Evolutionary conservation across 2,113 vertebrate genomes (phyloP), one percentile per base, ranked within the genome.

Genomic region (Istiophorus platypterus): DNA sequence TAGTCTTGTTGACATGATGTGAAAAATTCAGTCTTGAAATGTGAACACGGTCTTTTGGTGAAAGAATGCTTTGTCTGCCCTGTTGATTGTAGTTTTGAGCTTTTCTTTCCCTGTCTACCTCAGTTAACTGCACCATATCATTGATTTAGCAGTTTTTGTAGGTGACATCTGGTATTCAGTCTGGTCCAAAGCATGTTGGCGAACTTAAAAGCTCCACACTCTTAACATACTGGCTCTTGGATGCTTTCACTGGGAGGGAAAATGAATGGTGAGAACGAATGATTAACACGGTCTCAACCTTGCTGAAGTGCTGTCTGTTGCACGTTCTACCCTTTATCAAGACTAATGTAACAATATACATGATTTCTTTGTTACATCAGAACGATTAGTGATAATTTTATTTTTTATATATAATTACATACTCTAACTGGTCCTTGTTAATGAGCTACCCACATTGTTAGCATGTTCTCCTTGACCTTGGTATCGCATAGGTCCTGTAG

Each of bases 171-270:
- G 85, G 65, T 83, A 71, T 72, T 85, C 58, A 27, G 34, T 78
- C 49, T 57, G 47, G 80, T 87, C 84, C 86, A 87, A 87, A 42
- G 29, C 62, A 63, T 62, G 56, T 70, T 88, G 88, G 84, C 84
- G 78, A 84, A 85, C 34, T 78, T 47, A 70, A 72, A 78, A 64
- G 37, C 76, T 58, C 71, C 22, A 59, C 67, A 85, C 52, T 82
- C 63, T 71, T 47, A 72, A 45, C 77, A 84, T 84, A 84, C 75
- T 91, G 80, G 75, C 74, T 81, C 63, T 75, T 52, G 42, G 76
- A 51, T 66, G 75, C 51, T 84, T 70, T 78, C 24, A 56, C 41
- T 80, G 81, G 64, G 76, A 68, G 66, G 42, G 34, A 75, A 82
- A 72, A 51, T 58, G 41, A 22, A 45, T 54, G 58, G 24, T 72